phyloP scores from a whole-genome alignment of 2,888 invertebrate genomes.

The Neuroscelio doddi region DNA sequence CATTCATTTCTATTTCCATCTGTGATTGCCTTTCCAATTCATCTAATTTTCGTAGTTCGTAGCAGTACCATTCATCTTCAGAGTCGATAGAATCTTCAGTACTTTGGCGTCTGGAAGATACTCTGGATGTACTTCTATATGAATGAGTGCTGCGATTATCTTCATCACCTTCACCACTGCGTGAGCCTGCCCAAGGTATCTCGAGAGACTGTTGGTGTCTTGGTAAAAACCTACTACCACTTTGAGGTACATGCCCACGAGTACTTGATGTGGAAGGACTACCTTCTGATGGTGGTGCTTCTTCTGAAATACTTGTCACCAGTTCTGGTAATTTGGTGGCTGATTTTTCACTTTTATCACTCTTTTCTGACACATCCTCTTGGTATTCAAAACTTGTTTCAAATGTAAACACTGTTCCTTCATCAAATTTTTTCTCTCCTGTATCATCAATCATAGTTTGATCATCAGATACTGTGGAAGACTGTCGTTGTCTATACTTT shows the following conservation, averaged over 20 bases:
- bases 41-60: conserved; percentile 89
- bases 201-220: conserved; percentile 86
- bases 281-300: conserved; percentile 75
- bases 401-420: conserved; percentile 53
- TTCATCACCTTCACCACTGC: conserved; percentile 79
- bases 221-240: conserved; percentile 76
- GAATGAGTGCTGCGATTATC: conserved; percentile 91
- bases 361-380: conserved; percentile 58
- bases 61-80: conserved; percentile 95
- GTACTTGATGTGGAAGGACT: conserved; percentile 80
- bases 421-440: conserved; percentile 64
- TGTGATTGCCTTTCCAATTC: conserved; percentile 86
- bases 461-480: conserved; percentile 81
- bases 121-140: conserved; percentile 87
- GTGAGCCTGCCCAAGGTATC: conserved; percentile 79
- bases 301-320: conserved; percentile 72
- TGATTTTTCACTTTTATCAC: conserved; percentile 62
- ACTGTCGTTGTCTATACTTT: conserved; percentile 84
- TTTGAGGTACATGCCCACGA: conserved; percentile 72
- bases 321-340: conserved; percentile 62
- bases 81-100: conserved; percentile 95
- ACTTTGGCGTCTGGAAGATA: conserved; percentile 90
- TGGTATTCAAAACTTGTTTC: conserved; percentile 61
- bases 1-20: conserved; percentile 77
- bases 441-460: conserved; percentile 75